Percentiles rank a stretch among this genome's conserved stretches.
Conservation (phyloP, 2,113 vertebrate genomes). For the Catharus bicknelli region DNA sequence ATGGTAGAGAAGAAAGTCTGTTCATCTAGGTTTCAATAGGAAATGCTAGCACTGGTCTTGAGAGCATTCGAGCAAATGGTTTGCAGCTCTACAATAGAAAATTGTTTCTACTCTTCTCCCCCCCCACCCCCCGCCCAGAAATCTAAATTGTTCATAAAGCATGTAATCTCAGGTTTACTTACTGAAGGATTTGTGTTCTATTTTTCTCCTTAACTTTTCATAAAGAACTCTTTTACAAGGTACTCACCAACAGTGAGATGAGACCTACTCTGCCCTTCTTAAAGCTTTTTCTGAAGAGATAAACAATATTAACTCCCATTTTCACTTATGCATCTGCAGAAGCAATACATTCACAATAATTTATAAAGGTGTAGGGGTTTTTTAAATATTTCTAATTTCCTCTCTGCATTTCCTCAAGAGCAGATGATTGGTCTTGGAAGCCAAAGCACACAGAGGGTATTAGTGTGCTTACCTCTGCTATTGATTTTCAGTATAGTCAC, state of each 20-base stretch:
- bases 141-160: not conserved
- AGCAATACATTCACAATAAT: not conserved
- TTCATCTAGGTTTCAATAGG: not conserved
- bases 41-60: not conserved
- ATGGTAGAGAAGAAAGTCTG: not conserved
- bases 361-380: not conserved
- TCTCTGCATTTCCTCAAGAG: not conserved
- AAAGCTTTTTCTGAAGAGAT: not conserved
- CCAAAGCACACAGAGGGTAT: not conserved
- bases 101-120: not conserved
- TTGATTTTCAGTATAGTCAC: not conserved
- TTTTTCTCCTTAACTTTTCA: not conserved
- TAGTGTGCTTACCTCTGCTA: not conserved
- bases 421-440: not conserved
- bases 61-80: not conserved
- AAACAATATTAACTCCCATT: not conserved
- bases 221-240: not conserved
- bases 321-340: not conserved
- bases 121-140: fast-evolving
- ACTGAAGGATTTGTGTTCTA: not conserved
- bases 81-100: not conserved
- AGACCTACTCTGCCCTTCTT: not conserved
- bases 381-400: not conserved
- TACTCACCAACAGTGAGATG: not conserved
- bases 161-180: not conserved